Percentiles rank a stretch among this genome's conserved stretches.
Conservation (phyloP, 2,888 invertebrate species). For the Schrankia costaestrigalis region DNA sequence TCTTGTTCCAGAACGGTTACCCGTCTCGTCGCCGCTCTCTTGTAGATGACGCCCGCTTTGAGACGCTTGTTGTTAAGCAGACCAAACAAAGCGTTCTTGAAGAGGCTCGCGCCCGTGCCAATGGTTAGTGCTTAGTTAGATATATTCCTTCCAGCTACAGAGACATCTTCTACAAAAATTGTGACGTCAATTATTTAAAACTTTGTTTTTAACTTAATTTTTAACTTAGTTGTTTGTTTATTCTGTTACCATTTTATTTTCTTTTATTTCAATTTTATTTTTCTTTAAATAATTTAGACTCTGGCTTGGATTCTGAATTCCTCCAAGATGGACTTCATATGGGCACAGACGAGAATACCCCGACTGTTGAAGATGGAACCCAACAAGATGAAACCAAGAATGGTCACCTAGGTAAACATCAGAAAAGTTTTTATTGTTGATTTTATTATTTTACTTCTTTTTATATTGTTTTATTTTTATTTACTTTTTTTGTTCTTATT, state of each 20-base stretch:
- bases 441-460: constrained; percentile 20
- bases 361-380: constrained; percentile 69
- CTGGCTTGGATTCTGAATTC: constrained; percentile 83
- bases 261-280: constrained; percentile 36
- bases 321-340: constrained; percentile 78
- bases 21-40: constrained; percentile 96
- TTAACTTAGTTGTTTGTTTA: constrained; percentile 1
- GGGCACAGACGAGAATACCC: constrained; percentile 67
- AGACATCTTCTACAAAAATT: neutral
- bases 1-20: constrained; percentile 93
- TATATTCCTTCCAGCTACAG: neutral
- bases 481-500: constrained; percentile 21
- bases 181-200: neutral
- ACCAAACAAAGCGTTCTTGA: constrained; percentile 95
- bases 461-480: constrained; percentile 40
- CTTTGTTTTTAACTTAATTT: constrained; percentile 4
- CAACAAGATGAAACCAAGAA: constrained; percentile 75
- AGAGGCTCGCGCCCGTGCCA: constrained; percentile 92
- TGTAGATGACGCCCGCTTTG: constrained; percentile 98
- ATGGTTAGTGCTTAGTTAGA: constrained; percentile 83
- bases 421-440: constrained; percentile 13
- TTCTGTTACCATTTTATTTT: constrained; percentile 34
- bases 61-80: constrained; percentile 96
- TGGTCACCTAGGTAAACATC: constrained; percentile 78
- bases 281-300: constrained; percentile 71